A percentile compares a stretch with the other conserved stretches of the same genome.
Conservation (phyloP, 1,140 invertebrate species). For the Zaprionus africanus region DNA sequence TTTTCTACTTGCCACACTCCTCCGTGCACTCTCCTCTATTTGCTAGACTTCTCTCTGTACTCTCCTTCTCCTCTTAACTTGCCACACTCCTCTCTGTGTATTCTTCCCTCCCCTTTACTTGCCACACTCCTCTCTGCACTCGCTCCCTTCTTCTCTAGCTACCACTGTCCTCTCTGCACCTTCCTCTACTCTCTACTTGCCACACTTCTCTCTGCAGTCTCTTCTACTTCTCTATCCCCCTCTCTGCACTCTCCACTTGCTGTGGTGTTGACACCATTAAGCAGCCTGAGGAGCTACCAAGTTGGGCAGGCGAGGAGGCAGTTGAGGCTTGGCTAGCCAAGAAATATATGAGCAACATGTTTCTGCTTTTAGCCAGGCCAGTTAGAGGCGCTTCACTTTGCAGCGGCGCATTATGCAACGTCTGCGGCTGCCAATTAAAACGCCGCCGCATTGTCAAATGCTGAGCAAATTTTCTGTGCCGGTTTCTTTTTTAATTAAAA, state of each 20-base stretch:
- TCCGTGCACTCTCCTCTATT: slow-evolving; percentile 6
- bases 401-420: slow-evolving; percentile 44
- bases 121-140: neutral
- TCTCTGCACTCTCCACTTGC: slow-evolving; percentile 34
- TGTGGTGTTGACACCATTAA: slow-evolving; percentile 64
- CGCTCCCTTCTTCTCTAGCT: too few species aligned
- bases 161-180: neutral
- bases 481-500: slow-evolving; percentile 38
- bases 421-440: slow-evolving; percentile 55
- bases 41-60: neutral
- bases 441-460: slow-evolving; percentile 57
- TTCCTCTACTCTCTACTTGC: slow-evolving; percentile 37
- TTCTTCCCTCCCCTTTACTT: slow-evolving; percentile 22
- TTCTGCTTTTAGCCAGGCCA: slow-evolving; percentile 35
- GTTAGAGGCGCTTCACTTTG: slow-evolving; percentile 19
- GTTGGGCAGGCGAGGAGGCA: neutral
- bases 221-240: too few species aligned
- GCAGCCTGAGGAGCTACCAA: neutral
- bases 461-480: slow-evolving; percentile 39
- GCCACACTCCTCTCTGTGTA: neutral
- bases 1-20: too few species aligned
- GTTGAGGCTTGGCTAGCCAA: neutral
- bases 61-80: slow-evolving; percentile 10
- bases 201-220: neutral
- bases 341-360: slow-evolving; percentile 28